These are phyloP conservation scores for Adrianichthys oophorus DNA, from an alignment of 2,797 vertebrate genomes.

Conservation along the genomic window DNA sequence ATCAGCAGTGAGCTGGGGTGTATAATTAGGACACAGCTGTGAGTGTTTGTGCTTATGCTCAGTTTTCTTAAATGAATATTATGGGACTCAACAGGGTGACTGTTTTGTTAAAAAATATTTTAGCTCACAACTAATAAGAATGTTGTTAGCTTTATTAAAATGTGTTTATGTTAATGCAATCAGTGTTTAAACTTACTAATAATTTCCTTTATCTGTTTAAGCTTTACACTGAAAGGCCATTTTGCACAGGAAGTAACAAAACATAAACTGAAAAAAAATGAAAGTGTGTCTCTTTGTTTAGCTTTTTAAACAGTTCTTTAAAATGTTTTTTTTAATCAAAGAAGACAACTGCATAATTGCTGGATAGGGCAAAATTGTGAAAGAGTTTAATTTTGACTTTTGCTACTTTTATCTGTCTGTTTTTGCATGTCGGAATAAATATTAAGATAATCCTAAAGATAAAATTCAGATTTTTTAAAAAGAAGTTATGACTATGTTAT, in stretches of 20 bases:
- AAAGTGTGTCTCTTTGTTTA: neutral
- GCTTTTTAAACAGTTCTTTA: neutral
- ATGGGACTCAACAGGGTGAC: too few species aligned
- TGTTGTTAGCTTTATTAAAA: too few species aligned
- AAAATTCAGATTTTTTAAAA: neutral
- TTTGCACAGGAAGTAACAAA: too few species aligned
- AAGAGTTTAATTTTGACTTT: too few species aligned
- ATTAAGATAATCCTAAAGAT: too few species aligned
- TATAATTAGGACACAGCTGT: conserved; percentile 7
- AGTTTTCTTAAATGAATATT: conserved; percentile 7
- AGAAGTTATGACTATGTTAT: neutral
- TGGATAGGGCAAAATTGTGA: too few species aligned
- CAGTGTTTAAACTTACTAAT: too few species aligned
- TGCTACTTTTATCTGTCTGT: too few species aligned
- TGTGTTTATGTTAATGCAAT: too few species aligned
- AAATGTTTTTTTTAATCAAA: neutral
- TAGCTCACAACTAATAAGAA: too few species aligned
- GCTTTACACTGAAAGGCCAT: neutral
- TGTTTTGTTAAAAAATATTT: too few species aligned
- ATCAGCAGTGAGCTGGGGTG: conserved; percentile 9
- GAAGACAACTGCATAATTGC: neutral
- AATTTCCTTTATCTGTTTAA: neutral
- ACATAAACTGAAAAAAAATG: neutral
- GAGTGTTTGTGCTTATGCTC: conserved; percentile 8
- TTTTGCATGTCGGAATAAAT: too few species aligned